These are phyloP conservation scores for Pseudanteris insignis DNA, from an alignment of 2,888 invertebrate genomes.

Conservation along the genomic window DNA sequence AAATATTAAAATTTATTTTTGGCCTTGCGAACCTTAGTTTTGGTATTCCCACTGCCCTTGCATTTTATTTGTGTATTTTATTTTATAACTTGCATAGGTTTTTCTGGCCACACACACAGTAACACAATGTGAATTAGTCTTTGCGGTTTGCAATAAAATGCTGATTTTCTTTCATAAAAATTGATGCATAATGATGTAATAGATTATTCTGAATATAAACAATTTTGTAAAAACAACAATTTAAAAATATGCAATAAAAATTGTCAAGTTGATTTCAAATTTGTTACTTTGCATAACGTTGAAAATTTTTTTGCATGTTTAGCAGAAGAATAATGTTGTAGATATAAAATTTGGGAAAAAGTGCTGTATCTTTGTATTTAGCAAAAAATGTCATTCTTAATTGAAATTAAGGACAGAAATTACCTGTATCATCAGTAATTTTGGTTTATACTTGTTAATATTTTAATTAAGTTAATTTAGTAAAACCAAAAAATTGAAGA, in stretches of 20 bases:
- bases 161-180: conserved; percentile 12
- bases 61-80: background rate
- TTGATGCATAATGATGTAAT: too few species aligned
- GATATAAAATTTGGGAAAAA: conserved; percentile 18
- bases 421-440: background rate
- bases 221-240: too few species aligned
- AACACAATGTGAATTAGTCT: conserved; percentile 47
- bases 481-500: too few species aligned
- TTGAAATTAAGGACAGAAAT: too few species aligned
- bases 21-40: too few species aligned
- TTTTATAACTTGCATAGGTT: conserved; percentile 3
- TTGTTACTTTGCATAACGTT: conserved; percentile 6
- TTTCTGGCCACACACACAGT: conserved; percentile 55
- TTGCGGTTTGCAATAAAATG: conserved; percentile 20
- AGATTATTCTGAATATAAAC: too few species aligned
- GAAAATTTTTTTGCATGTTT: conserved; percentile 16
- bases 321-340: conserved; percentile 15
- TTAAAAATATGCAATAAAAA: too few species aligned
- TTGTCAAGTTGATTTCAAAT: conserved; percentile 7
- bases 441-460: conserved; percentile 1
- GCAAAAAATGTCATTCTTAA: background rate
- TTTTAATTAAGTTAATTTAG: background rate
- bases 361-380: conserved; percentile 24
- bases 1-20: too few species aligned
- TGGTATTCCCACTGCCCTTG: conserved; percentile 12